phyloP scores from a whole-genome alignment of 2,797 vertebrate species.

The Amblyopsis hoosieri region DNA sequence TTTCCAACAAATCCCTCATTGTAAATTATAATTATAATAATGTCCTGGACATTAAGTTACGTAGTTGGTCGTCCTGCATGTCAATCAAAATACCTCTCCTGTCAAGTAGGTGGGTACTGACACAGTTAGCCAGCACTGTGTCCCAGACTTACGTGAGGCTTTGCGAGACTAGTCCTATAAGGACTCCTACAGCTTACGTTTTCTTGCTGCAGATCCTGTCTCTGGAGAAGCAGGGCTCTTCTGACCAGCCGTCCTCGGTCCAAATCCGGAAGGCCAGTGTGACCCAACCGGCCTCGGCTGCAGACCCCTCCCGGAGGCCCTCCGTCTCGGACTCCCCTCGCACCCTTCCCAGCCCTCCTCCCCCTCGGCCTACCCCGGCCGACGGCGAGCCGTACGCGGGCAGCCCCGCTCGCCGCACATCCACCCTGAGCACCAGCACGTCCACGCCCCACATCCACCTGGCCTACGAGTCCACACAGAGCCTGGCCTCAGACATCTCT shows the following conservation, averaged over 20 bases:
- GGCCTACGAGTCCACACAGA: slow-evolving; percentile 88
- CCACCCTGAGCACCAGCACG: slow-evolving; percentile 77
- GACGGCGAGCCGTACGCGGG: slow-evolving; percentile 64
- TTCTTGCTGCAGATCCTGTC: slow-evolving; percentile 81
- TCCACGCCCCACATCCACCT: slow-evolving; percentile 84
- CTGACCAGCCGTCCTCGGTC: slow-evolving; percentile 86
- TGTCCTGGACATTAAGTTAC: too few species aligned
- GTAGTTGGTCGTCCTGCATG: too few species aligned
- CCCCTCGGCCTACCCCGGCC: slow-evolving; percentile 50
- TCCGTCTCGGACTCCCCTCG: slow-evolving; percentile 54
- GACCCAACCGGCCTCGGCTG: slow-evolving; percentile 59
- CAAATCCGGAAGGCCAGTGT: slow-evolving; percentile 86
- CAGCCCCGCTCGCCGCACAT: slow-evolving; percentile 79
- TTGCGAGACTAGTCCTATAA: too few species aligned
- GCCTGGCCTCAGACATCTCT: slow-evolving; percentile 93
- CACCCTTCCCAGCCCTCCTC: slow-evolving; percentile 51
- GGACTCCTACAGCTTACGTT: neutral
- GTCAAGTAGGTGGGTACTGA: too few species aligned
- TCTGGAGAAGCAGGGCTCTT: slow-evolving; percentile 83
- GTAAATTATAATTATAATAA: too few species aligned
- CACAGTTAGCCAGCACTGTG: too few species aligned
- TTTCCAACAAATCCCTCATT: too few species aligned
- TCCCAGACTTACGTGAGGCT: too few species aligned
- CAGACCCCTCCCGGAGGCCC: slow-evolving; percentile 43
- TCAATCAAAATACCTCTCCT: too few species aligned